Percentiles rank a stretch among this genome's conserved stretches.
phyloP scores from a whole-genome alignment of 1,140 invertebrate species.

The Sogatella furcifera region DNA sequence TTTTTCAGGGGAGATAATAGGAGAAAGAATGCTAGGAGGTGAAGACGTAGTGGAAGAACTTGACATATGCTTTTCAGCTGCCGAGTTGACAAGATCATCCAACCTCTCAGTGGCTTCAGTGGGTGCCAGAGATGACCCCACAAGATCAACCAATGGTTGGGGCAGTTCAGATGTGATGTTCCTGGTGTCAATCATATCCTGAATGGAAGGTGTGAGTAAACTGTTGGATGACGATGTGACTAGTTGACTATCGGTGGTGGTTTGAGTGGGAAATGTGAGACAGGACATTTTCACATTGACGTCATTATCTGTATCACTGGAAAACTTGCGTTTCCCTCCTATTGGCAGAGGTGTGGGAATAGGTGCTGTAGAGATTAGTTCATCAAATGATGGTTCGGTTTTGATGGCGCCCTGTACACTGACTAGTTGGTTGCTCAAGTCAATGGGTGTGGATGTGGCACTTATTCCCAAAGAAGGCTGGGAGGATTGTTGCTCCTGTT shows the following conservation, averaged over 20 bases:
- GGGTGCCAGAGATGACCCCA: constrained; percentile 6
- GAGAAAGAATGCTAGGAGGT: neutral
- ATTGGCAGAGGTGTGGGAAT: constrained; percentile 18
- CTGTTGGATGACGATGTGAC: neutral
- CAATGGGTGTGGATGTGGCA: constrained; percentile 17
- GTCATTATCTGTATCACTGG: neutral
- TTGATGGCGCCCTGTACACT: no score
- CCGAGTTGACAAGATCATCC: constrained; percentile 51
- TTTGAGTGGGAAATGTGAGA: no score
- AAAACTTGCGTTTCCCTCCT: constrained; percentile 25
- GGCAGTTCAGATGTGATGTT: neutral
- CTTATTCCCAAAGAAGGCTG: constrained; percentile 13
- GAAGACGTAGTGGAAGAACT: neutral
- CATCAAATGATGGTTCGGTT: no score
- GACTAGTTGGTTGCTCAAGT: no score
- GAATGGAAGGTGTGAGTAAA: neutral
- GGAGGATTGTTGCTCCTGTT: no score
- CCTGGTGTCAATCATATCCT: neutral
- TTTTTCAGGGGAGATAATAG: no score
- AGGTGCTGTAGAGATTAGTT: no score
- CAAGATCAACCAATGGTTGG: neutral
- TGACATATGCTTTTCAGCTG: constrained; percentile 40
- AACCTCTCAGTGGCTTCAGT: constrained; percentile 39
- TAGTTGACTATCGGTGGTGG: no score
- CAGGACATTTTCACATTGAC: no score